Percentiles rank a stretch among this genome's conserved stretches.
Conservation (phyloP, 2,888 invertebrate genomes). For the Cryptocephalus moraei region DNA sequence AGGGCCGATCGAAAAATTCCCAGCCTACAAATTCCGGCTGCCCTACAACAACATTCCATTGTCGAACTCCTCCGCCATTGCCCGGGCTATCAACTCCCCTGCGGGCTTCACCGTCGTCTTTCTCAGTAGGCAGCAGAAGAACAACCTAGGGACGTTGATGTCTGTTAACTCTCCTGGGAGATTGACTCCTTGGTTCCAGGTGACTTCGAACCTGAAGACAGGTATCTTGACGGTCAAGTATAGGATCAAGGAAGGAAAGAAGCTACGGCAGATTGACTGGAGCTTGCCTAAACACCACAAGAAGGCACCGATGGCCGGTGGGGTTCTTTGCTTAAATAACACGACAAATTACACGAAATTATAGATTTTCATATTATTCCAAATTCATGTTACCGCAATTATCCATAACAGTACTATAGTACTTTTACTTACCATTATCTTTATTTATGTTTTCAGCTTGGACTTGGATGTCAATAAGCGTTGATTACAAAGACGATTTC, state of each 20-base stretch:
- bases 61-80: slow-evolving; percentile 32
- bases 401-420: too few species aligned
- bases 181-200: slow-evolving; percentile 38
- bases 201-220: slow-evolving; percentile 36
- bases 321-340: slow-evolving; percentile 7
- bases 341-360: neutral
- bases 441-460: slow-evolving; percentile 28
- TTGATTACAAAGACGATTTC: slow-evolving; percentile 32
- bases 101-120: slow-evolving; percentile 36
- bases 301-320: slow-evolving; percentile 37
- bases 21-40: slow-evolving; percentile 39
- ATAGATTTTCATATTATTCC: too few species aligned
- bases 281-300: slow-evolving; percentile 33
- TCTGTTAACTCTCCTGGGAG: slow-evolving; percentile 38
- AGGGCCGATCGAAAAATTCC: slow-evolving; percentile 35
- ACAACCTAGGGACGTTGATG: slow-evolving; percentile 36
- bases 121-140: slow-evolving; percentile 36
- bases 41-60: slow-evolving; percentile 37
- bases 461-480: slow-evolving; percentile 35
- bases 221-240: slow-evolving; percentile 36
- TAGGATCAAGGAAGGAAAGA: slow-evolving; percentile 27
- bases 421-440: neutral
- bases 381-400: too few species aligned
- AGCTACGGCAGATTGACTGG: slow-evolving; percentile 37
- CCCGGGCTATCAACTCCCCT: slow-evolving; percentile 29